Evolutionary conservation across 35 echinoderm and acorn worm genomes (phyloP), one percentile per base, ranked within the genome.

Genomic region (Diadema setosum): DNA sequence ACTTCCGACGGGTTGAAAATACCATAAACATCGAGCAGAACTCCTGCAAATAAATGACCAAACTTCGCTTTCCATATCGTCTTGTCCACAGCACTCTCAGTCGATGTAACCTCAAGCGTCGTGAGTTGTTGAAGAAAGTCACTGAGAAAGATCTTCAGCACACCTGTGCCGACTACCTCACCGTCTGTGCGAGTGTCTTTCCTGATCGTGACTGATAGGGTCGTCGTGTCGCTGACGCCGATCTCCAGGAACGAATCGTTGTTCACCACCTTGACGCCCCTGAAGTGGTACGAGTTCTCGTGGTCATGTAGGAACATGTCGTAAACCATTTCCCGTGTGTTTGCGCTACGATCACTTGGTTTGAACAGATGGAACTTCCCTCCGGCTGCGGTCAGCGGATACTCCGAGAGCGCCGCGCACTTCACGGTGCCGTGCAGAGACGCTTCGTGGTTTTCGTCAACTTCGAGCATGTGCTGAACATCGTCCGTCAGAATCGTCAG

Each of bases 211-310:
- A 93, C 81, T 32, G 82, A 36, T 16, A 93, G 80, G 36, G 63
- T 80, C 0, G 91, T 93, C 2, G 91, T 93, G 50, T 93, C 91
- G 20, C 82, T 81, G 4, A 93, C 42, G 34, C 91, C 91, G 18
- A 93, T 93, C 86, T 93, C 91, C 73, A 93, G 40, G 9, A 88
- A 35, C 3, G 76, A 84, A 31, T 93, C 86, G 69, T 93, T 93
- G 48, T 88, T 58, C 16, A 93, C 81, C n/a, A 89, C 58, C 42
- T 93, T 93, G 45, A 93, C 65, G 25, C 91, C 91, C 29, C 34
- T 61, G 55, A 93, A 93, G 32, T 75, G 86, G 41, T 89, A 93
- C 14, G 40, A 49, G 30, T 93, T 46, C 2, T 86, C 91, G 29
- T 93, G 73, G n/a, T 78, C 73, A 18, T 78, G 73, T 0, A 78